Evolutionary conservation across 2,797 vertebrate genomes (phyloP), one percentile per base, ranked within the genome.

Genomic region (Sebastes minor): DNA sequence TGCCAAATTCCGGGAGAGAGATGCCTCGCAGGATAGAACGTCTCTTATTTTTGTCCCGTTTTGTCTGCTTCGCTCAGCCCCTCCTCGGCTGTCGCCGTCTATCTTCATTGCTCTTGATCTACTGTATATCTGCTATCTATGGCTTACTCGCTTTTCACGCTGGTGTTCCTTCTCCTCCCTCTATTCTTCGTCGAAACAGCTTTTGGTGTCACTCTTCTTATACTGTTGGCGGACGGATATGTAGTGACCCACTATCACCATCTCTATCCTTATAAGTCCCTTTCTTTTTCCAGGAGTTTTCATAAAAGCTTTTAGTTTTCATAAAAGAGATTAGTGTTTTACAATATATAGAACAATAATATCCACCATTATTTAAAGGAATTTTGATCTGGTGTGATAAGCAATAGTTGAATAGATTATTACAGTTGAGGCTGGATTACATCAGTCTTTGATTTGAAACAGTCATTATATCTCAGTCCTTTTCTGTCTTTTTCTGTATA

Each of bases 51-150:
- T 23, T 20, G 42, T 79, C 55, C 74, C 12, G 4, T 81, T 87
- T 81, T 86, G 73, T 84, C 71, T 68, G 12, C 61, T 56, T 80
- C 35, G 10, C 66, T 75, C 57, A 2, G 65, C 46, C 66, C 65
- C 69, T 84, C 74, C 78, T 82, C 25, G 38, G 53, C 80, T 90
- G 82, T 88, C 83, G 12, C 46, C 38, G 38, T 82, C 76, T 30
- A 77, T 89, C 71, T 81, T 86, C 57, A 81, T 76, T 78, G 33
- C 61, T 90, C 81, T 90, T 86, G 83, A 93, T 87, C 85, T 78
- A 61, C 66, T 80, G 4, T 13, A 16, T 69, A 68, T 79, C 83
- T 80, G 55, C 69, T 23, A 69, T 88, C 80, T 76, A 20, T 62
- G 10, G 42, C 79, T 83, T 63, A 61, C 55, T 67, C 3, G 11